Base-by-base conservation (phyloP, 2,888 invertebrate species). In the Oscheius sp. region DNA sequence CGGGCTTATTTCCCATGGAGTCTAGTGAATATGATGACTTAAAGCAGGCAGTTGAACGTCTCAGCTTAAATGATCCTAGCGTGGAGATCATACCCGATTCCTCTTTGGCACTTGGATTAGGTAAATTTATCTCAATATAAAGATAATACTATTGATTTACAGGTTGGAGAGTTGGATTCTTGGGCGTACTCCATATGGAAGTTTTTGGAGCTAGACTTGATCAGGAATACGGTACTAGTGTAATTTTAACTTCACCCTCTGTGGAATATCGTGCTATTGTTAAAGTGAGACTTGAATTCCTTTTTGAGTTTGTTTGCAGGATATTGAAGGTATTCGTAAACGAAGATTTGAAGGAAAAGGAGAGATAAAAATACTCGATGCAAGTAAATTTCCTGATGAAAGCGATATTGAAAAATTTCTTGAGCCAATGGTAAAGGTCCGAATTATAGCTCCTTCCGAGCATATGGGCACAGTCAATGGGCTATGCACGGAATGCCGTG, bases 51-150 rank as follows among this genome's bases (percentile, higher is more conserved):
- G 92, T 98, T 65, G 94, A 94, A 73, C 94, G 94, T 88, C 89
- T 98, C 52, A 90, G 91, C n/a, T 89, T 98, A 45, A 98, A 96
- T 88, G 97, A 98, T 88, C 92, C 93, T 5, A 95, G 93, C 70
- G 96, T 97, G 3, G 90, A 91, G n/a, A 90, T 94, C 3, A 89
- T 89, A 42, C 87, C 91, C 17, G 96, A 96, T 88, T 83, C 70
- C 71, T 89, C 89, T 81, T 87, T 88, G 4, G 89, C 89, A 0
- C 81, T 90, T 20, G 90, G 90, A 20, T 87, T 88, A 67, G 90
- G 90, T 77, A 8, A 8, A 48, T 58, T 42, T 39, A 15, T 34
- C 23, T 6, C 23, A 2, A 33, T 33, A 17, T 50, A 10, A 37
- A 20, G 3, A 5, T 52, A n/a, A n/a, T 23, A 10, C 65, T 68